A percentile compares a stretch with the other conserved stretches of the same genome.
Evolutionary conservation across 2,797 vertebrate species (phyloP).

Genomic region (Eulemur coronatus): DNA sequence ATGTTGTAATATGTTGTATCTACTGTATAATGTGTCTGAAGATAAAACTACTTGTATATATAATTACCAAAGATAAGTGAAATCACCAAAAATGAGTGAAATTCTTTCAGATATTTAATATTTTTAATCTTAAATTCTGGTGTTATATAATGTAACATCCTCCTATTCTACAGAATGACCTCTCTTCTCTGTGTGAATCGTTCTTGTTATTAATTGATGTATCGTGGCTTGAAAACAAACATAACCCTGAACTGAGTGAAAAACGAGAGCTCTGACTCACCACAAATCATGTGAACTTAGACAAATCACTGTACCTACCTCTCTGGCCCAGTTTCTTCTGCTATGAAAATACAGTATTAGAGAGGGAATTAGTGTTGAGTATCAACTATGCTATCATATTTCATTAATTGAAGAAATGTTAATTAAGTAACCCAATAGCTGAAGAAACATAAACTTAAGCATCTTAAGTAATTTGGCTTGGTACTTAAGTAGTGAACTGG

Average conservation of each 20-base stretch:
- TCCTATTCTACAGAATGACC: neutral
- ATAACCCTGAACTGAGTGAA: neutral
- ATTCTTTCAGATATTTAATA: conserved; percentile 5
- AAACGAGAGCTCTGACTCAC: neutral
- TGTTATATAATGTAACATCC: neutral
- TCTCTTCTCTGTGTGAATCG: conserved; percentile 6
- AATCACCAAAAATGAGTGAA: neutral
- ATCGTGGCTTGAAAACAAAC: conserved; percentile 37
- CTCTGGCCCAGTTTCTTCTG: neutral
- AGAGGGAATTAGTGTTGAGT: neutral
- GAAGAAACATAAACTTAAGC: neutral
- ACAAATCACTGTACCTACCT: neutral
- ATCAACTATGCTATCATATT: neutral
- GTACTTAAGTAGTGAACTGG: neutral
- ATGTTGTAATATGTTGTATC: conserved; percentile 49
- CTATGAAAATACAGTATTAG: neutral
- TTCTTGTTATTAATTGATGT: conserved; percentile 6
- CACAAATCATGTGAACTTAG: neutral
- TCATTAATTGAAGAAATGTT: conserved; percentile 42
- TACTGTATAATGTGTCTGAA: conserved; percentile 11
- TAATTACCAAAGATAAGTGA: conserved; percentile 7
- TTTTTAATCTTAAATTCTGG: conserved; percentile 1
- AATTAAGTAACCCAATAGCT: neutral
- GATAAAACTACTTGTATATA: neutral
- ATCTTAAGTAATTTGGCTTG: neutral